Evolutionary conservation across 2,888 invertebrate genomes (phyloP), one percentile per base, ranked within the genome.

Genomic region (Galeruca laticollis): DNA sequence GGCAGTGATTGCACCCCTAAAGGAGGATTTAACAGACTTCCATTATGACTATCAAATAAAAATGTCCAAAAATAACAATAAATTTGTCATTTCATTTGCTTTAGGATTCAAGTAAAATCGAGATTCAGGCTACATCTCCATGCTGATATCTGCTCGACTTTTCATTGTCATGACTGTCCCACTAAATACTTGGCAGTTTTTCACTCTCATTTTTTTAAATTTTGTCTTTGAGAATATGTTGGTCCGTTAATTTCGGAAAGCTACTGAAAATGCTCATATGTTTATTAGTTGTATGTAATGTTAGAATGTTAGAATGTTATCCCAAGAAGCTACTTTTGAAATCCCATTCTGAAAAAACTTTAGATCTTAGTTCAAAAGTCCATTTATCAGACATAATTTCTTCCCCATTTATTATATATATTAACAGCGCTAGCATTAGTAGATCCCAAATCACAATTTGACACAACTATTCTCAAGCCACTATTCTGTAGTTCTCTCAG

Each of bases 361-460:
- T 4, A 75, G 60, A 56, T 74, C 15, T 61, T 67, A 68, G 1
- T 20, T 63, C 20, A 77, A 15, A 9, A 76, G 31, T 37, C 65
- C 65, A 49, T 78, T 78, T 40, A 75, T 5, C 9, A 78, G 51
- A 9, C 71, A 59, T 68, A 37, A 77, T 61, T 69, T 77, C 76
- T 60, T 49, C 47, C 0, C 64, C 61, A 59, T 74, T 68, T 21
- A 74, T 64, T n/a, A 73, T 15, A 51, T 75, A 73, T 20, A 54
- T 71, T 77, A 57, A 79, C 72, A 10, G 76, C 78, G 26, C 74
- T 69, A 56, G 52, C 57, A 73, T 81, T 81, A 15, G 74, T 75
- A 4, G 76, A 60, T 15, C 78, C 80, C 68, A 80, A 80, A 67
- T 81, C 80, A 72, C 74, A 79, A 43, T 80, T 71, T 9, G 78